These are phyloP conservation scores for Itoplectis maculator DNA, from an alignment of 2,888 invertebrate species.

Conservation along the genomic window DNA sequence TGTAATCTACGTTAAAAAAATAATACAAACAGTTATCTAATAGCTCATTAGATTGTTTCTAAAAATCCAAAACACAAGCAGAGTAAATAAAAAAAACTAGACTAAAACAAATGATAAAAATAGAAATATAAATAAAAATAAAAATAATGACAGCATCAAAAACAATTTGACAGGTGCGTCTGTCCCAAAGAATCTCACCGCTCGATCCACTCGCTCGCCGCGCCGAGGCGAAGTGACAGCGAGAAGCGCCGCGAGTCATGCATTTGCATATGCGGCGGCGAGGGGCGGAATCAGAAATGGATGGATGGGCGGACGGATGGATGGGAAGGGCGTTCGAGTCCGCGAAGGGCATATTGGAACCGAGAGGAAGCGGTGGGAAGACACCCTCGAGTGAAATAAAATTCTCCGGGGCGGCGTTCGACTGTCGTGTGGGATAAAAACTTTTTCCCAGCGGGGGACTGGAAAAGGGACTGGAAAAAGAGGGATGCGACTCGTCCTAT, in stretches of 20 bases:
- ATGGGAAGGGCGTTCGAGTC: constrained; percentile 2
- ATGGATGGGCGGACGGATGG: constrained; percentile 24
- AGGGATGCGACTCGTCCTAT: neutral
- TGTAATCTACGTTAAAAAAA: no score
- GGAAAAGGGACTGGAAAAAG: neutral
- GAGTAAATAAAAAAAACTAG: no score
- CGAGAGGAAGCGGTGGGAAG: neutral
- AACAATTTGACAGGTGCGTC: no score
- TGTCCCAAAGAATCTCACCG: no score
- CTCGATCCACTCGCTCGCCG: neutral
- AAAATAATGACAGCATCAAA: no score
- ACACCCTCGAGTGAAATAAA: constrained; percentile 39
- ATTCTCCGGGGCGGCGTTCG: constrained; percentile 24
- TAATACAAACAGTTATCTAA: no score
- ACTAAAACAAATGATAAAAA: no score
- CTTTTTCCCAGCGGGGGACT: constrained; percentile 6
- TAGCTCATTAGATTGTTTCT: neutral
- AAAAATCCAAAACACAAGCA: no score
- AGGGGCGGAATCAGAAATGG: constrained; percentile 9
- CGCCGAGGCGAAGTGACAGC: neutral
- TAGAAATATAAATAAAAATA: no score
- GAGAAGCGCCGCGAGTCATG: neutral
- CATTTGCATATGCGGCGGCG: constrained; percentile 20
- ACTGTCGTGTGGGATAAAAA: constrained; percentile 16
- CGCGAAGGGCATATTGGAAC: neutral